phyloP scores from a whole-genome alignment of 2,888 invertebrate genomes.

The Flexamia atlantica region DNA sequence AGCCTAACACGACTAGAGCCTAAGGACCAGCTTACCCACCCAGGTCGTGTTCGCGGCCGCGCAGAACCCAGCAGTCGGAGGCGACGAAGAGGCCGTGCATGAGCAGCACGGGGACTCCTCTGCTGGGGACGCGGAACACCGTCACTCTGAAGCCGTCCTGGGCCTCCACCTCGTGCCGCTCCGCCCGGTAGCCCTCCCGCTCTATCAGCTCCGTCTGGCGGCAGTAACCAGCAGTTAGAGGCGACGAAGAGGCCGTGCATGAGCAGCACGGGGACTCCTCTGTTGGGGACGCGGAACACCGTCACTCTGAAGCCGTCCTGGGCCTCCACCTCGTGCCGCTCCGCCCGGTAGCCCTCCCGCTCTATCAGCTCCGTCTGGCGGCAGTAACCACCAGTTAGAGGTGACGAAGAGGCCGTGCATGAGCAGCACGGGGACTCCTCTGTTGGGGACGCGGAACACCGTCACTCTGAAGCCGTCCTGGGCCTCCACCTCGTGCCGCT shows the following conservation, averaged over 20 bases:
- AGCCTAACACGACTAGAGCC: too few species aligned
- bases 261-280: slow-evolving; percentile 64
- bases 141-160: slow-evolving; percentile 64
- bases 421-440: too few species aligned
- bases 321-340: slow-evolving; percentile 62
- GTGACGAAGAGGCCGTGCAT: too few species aligned
- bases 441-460: too few species aligned
- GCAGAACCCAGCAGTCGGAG: slow-evolving; percentile 72
- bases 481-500: too few species aligned
- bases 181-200: slow-evolving; percentile 62
- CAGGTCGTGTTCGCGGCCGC: slow-evolving; percentile 72
- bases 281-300: slow-evolving; percentile 61
- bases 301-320: slow-evolving; percentile 64
- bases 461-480: too few species aligned
- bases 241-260: slow-evolving; percentile 63
- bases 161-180: slow-evolving; percentile 62
- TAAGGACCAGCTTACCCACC: slow-evolving; percentile 68
- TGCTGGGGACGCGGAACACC: slow-evolving; percentile 61
- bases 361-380: slow-evolving; percentile 63
- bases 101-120: slow-evolving; percentile 64
- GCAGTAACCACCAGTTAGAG: too few species aligned
- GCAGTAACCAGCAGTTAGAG: too few species aligned
- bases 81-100: slow-evolving; percentile 67
- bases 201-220: slow-evolving; percentile 63
- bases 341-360: slow-evolving; percentile 62